These are phyloP conservation scores for Dicentrarchus labrax DNA, from an alignment of 2,113 vertebrate species.

Conservation along the genomic window DNA sequence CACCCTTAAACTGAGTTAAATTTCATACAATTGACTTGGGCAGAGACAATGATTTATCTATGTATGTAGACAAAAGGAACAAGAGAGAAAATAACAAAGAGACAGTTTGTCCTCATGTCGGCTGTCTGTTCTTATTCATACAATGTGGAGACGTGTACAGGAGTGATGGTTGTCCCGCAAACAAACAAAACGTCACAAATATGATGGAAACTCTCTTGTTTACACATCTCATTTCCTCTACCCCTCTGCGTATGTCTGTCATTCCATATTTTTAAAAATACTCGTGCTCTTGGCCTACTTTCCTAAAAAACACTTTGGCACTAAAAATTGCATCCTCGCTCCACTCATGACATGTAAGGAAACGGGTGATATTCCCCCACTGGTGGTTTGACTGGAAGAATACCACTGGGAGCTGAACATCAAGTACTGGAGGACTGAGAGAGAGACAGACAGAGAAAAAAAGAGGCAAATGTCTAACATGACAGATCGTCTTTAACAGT, in stretches of 20 bases:
- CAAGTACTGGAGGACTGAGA: constrained; percentile 61
- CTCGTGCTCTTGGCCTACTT: constrained; percentile 78
- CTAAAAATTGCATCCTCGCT: constrained; percentile 71
- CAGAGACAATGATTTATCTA: not conserved
- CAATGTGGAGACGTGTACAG: constrained; percentile 3
- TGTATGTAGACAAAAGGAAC: constrained; percentile 29
- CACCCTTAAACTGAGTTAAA: not conserved
- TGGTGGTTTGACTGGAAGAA: constrained; percentile 62
- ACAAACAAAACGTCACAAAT: constrained; percentile 62
- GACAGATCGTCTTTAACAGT: constrained; percentile 44
- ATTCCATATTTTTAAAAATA: constrained; percentile 59
- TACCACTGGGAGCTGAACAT: constrained; percentile 63
- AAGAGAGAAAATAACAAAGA: constrained; percentile 21
- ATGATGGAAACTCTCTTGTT: constrained; percentile 71
- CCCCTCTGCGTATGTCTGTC: constrained; percentile 53
- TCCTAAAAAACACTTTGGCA: constrained; percentile 56
- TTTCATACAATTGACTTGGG: not conserved
- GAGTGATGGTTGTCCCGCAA: constrained; percentile 61
- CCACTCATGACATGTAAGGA: constrained; percentile 69
- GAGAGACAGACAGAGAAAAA: constrained; percentile 19
- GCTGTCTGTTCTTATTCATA: constrained; percentile 29
- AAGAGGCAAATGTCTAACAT: constrained; percentile 53
- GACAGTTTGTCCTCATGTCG: constrained; percentile 27
- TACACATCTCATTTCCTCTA: constrained; percentile 47
- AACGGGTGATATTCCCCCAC: constrained; percentile 64